phyloP scores from a whole-genome alignment of 53 echinoderm and acorn worm genomes.

The Actinopyga echinites region DNA sequence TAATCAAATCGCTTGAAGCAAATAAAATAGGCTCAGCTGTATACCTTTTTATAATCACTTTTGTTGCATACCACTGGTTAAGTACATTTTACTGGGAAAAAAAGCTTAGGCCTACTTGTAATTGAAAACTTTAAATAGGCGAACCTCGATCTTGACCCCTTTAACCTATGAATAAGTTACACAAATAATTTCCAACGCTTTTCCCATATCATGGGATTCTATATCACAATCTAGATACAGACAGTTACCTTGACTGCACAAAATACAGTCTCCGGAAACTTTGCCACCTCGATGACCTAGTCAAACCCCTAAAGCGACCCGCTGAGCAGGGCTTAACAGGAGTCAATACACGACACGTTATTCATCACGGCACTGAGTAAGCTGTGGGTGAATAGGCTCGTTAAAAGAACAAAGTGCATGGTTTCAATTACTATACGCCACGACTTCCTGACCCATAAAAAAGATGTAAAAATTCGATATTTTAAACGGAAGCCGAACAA shows the following conservation, averaged over 20 bases:
- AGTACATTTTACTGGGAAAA: no score
- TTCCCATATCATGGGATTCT: constrained; percentile 2
- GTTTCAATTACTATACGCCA: constrained; percentile 22
- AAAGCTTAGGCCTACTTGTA: no score
- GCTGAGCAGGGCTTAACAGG: constrained; percentile 30
- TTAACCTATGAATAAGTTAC: constrained; percentile 20
- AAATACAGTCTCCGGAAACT: constrained; percentile 8
- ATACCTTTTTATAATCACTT: no score
- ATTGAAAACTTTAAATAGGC: not conserved
- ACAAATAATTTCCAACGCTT: not conserved
- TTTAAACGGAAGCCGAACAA: constrained; percentile 21
- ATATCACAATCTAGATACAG: not conserved
- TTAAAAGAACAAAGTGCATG: constrained; percentile 28
- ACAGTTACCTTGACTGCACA: constrained; percentile 17
- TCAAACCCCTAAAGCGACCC: constrained; percentile 24
- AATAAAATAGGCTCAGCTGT: no score
- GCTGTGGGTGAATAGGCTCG: constrained; percentile 10
- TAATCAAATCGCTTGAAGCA: no score
- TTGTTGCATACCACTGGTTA: no score
- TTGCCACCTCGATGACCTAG: constrained; percentile 8
- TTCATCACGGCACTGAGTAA: constrained; percentile 1
- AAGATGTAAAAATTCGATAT: constrained; percentile 20
- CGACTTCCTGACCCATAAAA: constrained; percentile 26
- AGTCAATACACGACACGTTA: constrained; percentile 20
- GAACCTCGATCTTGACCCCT: constrained; percentile 15